Conservation (phyloP, 2,797 vertebrate species). For the Nyctibius grandis region DNA sequence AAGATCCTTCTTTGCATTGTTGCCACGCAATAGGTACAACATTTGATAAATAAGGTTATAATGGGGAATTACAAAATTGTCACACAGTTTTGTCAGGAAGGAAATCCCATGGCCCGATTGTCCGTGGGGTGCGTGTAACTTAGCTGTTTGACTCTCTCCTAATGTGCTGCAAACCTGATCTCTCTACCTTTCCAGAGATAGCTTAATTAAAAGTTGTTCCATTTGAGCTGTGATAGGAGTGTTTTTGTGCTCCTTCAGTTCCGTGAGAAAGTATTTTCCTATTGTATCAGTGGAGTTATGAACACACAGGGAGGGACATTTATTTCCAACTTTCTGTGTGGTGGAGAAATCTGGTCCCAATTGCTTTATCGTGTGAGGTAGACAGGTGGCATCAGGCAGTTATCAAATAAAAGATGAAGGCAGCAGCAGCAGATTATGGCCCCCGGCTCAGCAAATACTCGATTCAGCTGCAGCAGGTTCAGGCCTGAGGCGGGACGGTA, state of each 20-base stretch:
- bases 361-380: conserved; percentile 6
- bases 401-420: conserved; percentile 58
- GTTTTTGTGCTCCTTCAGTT: neutral
- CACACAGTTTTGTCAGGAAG: neutral
- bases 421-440: conserved; percentile 18
- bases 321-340: neutral
- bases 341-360: neutral
- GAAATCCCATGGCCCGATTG: neutral
- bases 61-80: neutral
- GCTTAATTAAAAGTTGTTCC: neutral
- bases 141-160: neutral
- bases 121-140: neutral
- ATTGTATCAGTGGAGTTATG: neutral
- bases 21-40: fast-evolving
- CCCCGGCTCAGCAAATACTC: conserved; percentile 52
- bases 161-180: neutral
- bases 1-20: neutral
- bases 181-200: neutral
- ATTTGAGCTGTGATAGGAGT: neutral
- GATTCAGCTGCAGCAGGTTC: conserved; percentile 36
- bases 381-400: conserved; percentile 51
- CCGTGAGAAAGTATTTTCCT: neutral
- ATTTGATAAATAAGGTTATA: neutral
- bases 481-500: conserved; percentile 43
- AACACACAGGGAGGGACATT: neutral